phyloP scores from a whole-genome alignment of 1,140 invertebrate species.

The Meloidogyne hapla region DNA sequence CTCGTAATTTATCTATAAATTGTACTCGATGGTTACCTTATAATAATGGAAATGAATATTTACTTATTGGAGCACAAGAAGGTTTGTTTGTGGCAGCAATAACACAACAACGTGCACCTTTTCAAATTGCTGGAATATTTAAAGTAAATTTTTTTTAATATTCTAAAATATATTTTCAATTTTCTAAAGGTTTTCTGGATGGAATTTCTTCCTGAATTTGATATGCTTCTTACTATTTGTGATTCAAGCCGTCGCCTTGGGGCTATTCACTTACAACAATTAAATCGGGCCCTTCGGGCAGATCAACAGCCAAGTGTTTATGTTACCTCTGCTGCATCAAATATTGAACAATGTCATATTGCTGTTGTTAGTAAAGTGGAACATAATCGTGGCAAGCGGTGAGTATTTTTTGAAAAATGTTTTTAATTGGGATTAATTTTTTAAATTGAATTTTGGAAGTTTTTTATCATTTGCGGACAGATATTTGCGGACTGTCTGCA shows the following conservation, averaged over 20 bases:
- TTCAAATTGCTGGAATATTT: conserved; percentile 33
- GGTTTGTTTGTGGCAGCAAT: conserved; percentile 38
- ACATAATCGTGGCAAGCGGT: conserved; percentile 33
- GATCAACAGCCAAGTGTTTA: conserved; percentile 22
- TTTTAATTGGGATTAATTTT: background rate
- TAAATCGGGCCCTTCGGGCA: conserved; percentile 26
- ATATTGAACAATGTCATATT: conserved; percentile 41
- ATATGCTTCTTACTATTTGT: conserved; percentile 42
- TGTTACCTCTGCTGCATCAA: conserved; percentile 31
- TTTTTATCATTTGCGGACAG: no score
- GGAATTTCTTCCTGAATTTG: conserved; percentile 36
- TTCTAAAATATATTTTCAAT: background rate
- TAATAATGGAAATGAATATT: conserved; percentile 25
- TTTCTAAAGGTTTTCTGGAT: conserved; percentile 29
- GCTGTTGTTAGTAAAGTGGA: conserved; percentile 44
- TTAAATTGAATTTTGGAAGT: no score
- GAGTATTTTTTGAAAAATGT: background rate
- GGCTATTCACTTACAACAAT: conserved; percentile 40
- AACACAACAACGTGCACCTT: conserved; percentile 23
- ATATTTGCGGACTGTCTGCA: no score
- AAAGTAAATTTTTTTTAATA: conserved; percentile 20
- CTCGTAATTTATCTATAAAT: conserved; percentile 32
- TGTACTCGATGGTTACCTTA: conserved; percentile 26
- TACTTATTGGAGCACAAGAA: conserved; percentile 36
- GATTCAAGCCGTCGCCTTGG: conserved; percentile 21